A percentile compares a stretch with the other conserved stretches of the same genome.
Conservation (phyloP, 2,797 vertebrate species). For the Ctenopoma multispine region DNA sequence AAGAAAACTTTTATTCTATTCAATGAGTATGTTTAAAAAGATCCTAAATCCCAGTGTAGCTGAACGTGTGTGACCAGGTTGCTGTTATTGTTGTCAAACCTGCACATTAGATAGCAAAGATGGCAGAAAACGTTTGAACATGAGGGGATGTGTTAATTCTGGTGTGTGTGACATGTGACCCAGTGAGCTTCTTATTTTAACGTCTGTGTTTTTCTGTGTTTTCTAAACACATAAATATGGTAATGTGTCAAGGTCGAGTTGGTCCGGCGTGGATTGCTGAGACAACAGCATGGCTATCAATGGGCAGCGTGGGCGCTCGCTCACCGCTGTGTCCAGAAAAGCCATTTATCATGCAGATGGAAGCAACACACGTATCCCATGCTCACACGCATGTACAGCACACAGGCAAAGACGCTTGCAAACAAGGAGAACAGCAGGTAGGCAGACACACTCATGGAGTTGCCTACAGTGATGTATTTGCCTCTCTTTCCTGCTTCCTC, state of each 20-base stretch:
- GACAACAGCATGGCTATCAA: constrained; percentile 9
- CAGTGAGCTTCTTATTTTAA: neutral
- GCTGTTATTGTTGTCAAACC: neutral
- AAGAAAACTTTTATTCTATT: neutral
- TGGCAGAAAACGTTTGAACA: neutral
- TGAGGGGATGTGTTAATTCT: neutral
- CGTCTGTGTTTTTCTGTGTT: neutral
- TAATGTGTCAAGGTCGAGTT: constrained; percentile 19
- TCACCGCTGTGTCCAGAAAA: constrained; percentile 10
- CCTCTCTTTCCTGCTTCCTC: constrained; percentile 12
- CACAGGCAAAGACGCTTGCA: neutral
- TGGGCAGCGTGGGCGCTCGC: constrained; percentile 15
- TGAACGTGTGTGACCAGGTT: neutral
- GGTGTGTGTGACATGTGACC: neutral
- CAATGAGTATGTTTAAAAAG: neutral
- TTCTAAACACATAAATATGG: constrained; percentile 15
- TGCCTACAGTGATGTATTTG: constrained; percentile 13
- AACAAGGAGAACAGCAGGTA: constrained; percentile 22
- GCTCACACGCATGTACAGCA: neutral
- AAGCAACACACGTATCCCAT: constrained; percentile 1
- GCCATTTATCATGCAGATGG: constrained; percentile 32
- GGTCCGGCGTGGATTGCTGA: constrained; percentile 10
- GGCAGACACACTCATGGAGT: constrained; percentile 2
- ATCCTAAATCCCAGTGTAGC: neutral
- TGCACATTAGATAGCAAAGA: neutral